Base-by-base conservation (phyloP, 2,797 vertebrate genomes). In the Gymnoscopelus braueri region DNA sequence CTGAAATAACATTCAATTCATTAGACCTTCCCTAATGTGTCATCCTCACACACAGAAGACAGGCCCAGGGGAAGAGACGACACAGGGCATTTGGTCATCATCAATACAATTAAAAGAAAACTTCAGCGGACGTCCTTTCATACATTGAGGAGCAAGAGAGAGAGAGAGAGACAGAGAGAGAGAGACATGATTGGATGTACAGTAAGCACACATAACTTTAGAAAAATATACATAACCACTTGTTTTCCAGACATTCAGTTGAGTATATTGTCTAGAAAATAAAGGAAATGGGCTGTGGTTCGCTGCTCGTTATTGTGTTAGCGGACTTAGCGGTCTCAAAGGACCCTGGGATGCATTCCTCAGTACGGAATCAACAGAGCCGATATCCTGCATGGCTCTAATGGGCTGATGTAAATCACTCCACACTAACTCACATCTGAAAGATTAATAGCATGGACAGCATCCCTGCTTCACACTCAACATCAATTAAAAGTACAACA, bases 11-110 rank as follows among this genome's bases (percentile, higher is more conserved):
- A 35, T 35, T 44, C 10, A 62, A 82, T 72, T 81, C 59, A 81
- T 81, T 65, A 60, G 78, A 55, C 68, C 60, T 64, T 71, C 54
- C 67, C 23, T 71, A 60, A 82, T 76, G 61, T 65, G 65, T 35
- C 49, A 48, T 32, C 54, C 14, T 58, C 57, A 35, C 50, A n/a
- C 9, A 26, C 1, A 49, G 10, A n/a, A 71, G 56, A 4, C 3
- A 10, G 67, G 29, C 44, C 53, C 39, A 35, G 15, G 14, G 56
- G 4, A 23, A 62, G 44, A 57, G 59, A 69, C 15, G 23, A 29
- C 51, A 56, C 11, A 39, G 60, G 50, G 61, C 39, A 67, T 24
- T 61, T 12, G 13, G 63, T 77, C 58, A 75, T 71, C 72, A 80
- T 76, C 14, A 67, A 76, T 65, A 77, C 63, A 57, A 74, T 71